These are phyloP conservation scores for Charadrius vociferus DNA, from an alignment of 2,113 vertebrate genomes.

Conservation along the genomic window DNA sequence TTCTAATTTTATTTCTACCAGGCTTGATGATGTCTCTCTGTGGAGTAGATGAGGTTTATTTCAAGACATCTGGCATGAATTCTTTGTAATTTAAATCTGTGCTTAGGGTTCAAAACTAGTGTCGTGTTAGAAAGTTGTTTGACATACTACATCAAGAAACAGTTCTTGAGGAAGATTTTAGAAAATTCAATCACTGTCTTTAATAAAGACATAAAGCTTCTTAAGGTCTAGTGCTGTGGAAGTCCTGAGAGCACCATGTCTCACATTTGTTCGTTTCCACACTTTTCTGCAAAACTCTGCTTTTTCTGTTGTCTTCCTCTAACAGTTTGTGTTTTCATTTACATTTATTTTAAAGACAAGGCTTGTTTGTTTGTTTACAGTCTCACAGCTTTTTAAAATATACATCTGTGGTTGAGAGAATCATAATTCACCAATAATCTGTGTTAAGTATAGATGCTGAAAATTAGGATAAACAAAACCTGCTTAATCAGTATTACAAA, in stretches of 20 bases:
- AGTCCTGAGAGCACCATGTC: background rate
- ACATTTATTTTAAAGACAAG: background rate
- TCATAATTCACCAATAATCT: background rate
- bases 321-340: background rate
- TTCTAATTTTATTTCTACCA: background rate
- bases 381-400: background rate
- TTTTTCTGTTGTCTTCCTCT: background rate
- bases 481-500: background rate
- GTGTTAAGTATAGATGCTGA: background rate
- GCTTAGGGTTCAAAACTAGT: background rate
- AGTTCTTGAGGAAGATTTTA: conserved; percentile 7
- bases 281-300: background rate
- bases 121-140: conserved; percentile 20
- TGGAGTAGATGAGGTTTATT: conserved; percentile 1
- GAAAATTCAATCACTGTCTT: background rate
- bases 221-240: background rate
- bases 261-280: background rate
- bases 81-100: conserved; percentile 39
- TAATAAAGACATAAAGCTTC: background rate
- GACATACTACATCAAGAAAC: background rate
- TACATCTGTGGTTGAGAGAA: background rate
- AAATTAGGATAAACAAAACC: background rate
- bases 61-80: conserved; percentile 1
- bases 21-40: background rate
- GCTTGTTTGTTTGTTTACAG: background rate